Evolutionary conservation across 2,113 vertebrate genomes (phyloP), one percentile per base, ranked within the genome.

Genomic region (Calypte anna): DNA sequence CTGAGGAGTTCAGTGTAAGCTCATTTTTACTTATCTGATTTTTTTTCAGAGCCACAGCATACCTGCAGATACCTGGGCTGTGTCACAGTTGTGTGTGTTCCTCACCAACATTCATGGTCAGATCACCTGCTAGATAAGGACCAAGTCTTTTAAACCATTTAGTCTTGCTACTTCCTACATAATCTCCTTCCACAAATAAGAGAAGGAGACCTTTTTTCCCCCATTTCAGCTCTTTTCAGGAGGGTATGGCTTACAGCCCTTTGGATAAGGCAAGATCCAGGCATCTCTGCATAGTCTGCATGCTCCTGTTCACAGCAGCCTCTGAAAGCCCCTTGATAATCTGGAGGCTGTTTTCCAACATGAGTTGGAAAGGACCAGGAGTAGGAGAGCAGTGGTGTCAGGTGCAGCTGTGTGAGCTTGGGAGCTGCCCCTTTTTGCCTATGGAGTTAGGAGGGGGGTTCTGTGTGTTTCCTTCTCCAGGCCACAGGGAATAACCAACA

Each of bases 391-490:
- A 33, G 1, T 1, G 1, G 20, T 40, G 63, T 19, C 27, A 12
- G 6, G 23, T 4, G 18, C 16, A 21, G 23, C 48, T 13, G 12
- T 17, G 50, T 0, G 1, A 62, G 51, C 38, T 85, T 2, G 0
- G 22, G 8, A 43, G 18, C 31, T 2, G 27, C 10, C 28, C 44
- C 2, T 0, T 6, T 24, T 57, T 61, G 38, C 44, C 46, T 0
- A 1, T 8, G 9, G 40, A 14, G 17, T 36, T 23, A 14, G 77
- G 38, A 46, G 31, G 5, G 11, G 55, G 4, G 36, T 38, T 18
- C 51, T 70, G 38, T 5, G 18, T 33, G 9, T 27, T 55, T 75
- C 14, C 16, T 17, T 54, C 36, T 36, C 24, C 58, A 59, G 22
- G 46, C 44, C 69, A 23, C 3, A 2, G 43, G 14, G 20, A 19